phyloP scores from a whole-genome alignment of 2,888 invertebrate species.

The Macropis europaea region DNA sequence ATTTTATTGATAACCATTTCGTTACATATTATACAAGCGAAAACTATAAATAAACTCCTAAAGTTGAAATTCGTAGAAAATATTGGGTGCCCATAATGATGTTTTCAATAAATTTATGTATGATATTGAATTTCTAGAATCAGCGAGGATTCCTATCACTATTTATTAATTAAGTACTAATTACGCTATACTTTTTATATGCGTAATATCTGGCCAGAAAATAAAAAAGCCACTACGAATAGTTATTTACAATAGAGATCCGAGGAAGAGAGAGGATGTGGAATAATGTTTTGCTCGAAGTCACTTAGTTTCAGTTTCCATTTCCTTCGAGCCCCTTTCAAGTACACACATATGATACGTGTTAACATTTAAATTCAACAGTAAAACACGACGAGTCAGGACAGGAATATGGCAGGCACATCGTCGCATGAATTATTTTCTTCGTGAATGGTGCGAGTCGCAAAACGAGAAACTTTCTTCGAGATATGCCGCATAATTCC shows the following conservation, averaged over 20 bases:
- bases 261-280: background rate
- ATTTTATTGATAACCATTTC: too few relatives aligned
- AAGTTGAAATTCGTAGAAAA: too few relatives aligned
- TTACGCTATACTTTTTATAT: too few relatives aligned
- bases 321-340: slow-evolving; percentile 7
- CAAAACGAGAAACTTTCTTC: slow-evolving; percentile 18
- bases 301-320: background rate
- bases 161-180: too few relatives aligned
- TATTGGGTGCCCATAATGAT: too few relatives aligned
- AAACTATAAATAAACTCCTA: too few relatives aligned
- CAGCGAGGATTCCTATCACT: too few relatives aligned
- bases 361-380: slow-evolving; percentile 19
- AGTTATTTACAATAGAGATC: background rate
- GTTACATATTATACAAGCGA: too few relatives aligned
- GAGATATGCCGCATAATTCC: slow-evolving; percentile 23
- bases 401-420: background rate
- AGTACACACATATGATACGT: background rate
- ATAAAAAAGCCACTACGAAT: too few relatives aligned
- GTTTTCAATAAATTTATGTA: too few relatives aligned
- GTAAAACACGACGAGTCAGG: slow-evolving; percentile 10
- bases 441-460: background rate
- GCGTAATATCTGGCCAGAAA: too few relatives aligned
- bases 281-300: background rate
- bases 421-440: slow-evolving; percentile 20
- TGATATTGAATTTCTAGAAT: too few relatives aligned